Percentiles rank a stretch among this genome's conserved stretches.
Evolutionary conservation across 2,113 vertebrate species (phyloP).

Genomic region (Heterochromis multidens): DNA sequence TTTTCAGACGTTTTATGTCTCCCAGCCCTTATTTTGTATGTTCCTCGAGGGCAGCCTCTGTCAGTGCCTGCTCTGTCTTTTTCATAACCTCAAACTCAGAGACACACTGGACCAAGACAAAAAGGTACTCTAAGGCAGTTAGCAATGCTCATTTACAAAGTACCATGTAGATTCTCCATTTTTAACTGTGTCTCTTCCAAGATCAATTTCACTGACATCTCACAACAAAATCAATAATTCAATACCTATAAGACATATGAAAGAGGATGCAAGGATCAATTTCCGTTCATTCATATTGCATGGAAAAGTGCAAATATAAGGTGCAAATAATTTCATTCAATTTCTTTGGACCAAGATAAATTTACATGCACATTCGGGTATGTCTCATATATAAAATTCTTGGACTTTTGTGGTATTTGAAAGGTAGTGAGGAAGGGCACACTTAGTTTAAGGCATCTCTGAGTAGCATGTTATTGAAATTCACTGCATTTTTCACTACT

Average conservation of each 20-base stretch:
- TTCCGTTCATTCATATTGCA: neutral
- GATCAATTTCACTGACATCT: neutral
- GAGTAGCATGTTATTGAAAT: neutral
- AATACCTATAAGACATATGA: neutral
- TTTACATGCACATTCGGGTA: neutral
- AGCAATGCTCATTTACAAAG: neutral
- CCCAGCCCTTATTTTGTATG: neutral
- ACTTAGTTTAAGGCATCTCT: neutral
- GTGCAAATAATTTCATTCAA: neutral
- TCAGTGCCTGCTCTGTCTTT: neutral
- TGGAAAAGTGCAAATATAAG: neutral
- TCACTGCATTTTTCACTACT: neutral
- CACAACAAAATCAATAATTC: neutral
- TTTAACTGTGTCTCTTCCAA: neutral
- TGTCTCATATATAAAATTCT: neutral
- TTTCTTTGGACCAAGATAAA: neutral
- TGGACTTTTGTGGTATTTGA: neutral
- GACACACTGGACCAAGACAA: neutral
- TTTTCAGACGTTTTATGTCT: neutral
- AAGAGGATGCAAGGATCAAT: neutral
- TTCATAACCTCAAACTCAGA: neutral
- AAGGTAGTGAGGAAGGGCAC: neutral
- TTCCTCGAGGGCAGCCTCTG: neutral
- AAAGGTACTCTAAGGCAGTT: neutral
- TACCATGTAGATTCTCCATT: neutral